A percentile compares a stretch with the other conserved stretches of the same genome.
phyloP scores from a whole-genome alignment of 2,888 invertebrate genomes.

The Tortrix viridana region DNA sequence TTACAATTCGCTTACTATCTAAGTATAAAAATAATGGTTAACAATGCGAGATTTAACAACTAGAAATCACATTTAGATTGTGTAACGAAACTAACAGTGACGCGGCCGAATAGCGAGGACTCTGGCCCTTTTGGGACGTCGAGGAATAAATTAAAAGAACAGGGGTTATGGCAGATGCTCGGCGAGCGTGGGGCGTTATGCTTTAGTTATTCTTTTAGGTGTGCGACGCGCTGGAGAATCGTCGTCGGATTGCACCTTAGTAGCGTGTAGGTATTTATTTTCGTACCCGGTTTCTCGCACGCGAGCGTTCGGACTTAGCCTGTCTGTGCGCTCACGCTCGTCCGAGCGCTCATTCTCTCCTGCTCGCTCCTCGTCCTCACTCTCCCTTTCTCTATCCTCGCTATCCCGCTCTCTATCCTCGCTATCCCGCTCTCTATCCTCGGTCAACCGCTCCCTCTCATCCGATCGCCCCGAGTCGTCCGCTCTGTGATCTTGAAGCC shows the following conservation, averaged over 20 bases:
- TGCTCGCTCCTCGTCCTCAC: constrained; percentile 46
- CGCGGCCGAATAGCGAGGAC: too few relatives aligned
- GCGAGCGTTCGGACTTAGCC: constrained; percentile 64
- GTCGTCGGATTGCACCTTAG: constrained; percentile 66
- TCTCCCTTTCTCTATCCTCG: constrained; percentile 44
- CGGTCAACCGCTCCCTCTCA: constrained; percentile 41
- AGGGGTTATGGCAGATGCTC: constrained; percentile 66
- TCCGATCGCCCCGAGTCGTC: constrained; percentile 49
- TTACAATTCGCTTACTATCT: constrained; percentile 60
- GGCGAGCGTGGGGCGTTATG: constrained; percentile 39
- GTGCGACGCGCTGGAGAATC: constrained; percentile 47
- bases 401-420: constrained; percentile 15
- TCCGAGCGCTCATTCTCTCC: constrained; percentile 52
- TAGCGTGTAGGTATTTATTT: constrained; percentile 67
- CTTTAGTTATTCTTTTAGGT: constrained; percentile 47
- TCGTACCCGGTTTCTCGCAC: constrained; percentile 65
- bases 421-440: constrained; percentile 48
- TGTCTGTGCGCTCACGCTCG: constrained; percentile 52
- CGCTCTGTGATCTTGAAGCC: constrained; percentile 42
- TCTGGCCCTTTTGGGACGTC: too few relatives aligned
- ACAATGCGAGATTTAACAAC: constrained; percentile 50
- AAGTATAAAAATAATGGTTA: constrained; percentile 76
- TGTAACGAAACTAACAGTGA: constrained; percentile 23
- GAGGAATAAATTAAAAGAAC: constrained; percentile 6
- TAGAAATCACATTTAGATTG: constrained; percentile 47